Evolutionary conservation across 2,113 vertebrate genomes (phyloP), one percentile per base, ranked within the genome.

Genomic region (Salminus brasiliensis): DNA sequence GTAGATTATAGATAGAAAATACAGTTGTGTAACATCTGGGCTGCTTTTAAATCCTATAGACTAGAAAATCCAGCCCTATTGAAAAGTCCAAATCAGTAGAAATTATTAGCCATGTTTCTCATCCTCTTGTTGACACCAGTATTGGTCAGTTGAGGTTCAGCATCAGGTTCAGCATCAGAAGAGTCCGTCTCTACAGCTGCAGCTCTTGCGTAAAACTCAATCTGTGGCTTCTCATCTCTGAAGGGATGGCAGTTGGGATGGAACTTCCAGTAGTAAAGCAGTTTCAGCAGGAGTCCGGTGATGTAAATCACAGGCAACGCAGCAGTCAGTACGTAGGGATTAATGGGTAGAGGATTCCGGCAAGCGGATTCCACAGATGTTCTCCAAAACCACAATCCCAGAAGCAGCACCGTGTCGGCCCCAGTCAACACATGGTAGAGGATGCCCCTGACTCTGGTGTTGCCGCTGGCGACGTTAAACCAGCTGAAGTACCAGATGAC

Each of bases 401-500:
- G 87, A 5, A 99, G 90, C 34, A 95, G 29, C 0, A 0, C 0
- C 3, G 90, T 93, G 86, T 99, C 98, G 13, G 53, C 15, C 59
- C 93, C 67, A 0, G 95, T 88, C 81, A 93, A 94, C 1, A 5
- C 0, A 0, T 96, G 90, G 55, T 99, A 97, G 73, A 96, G 82
- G 80, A 87, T 0, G 9, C 90, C 87, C 63, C 86, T 91, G 76
- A 83, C 1, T 74, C 80, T 82, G 0, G 94, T 96, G 11, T 7
- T 88, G 0, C 94, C 94, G 0, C 73, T 72, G 0, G 87, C 72
- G 76, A 96, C 91, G 0, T 93, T 95, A 87, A 96, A 95, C 95
- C 95, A 96, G 85, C 92, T 93, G 90, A 96, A 96, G 80, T 96
- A 95, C 52, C 95, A 93, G 70, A 95, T 91, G 39, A 92, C 83